phyloP scores from a whole-genome alignment of 2,888 invertebrate species.

The Drosophila multiciliata region DNA sequence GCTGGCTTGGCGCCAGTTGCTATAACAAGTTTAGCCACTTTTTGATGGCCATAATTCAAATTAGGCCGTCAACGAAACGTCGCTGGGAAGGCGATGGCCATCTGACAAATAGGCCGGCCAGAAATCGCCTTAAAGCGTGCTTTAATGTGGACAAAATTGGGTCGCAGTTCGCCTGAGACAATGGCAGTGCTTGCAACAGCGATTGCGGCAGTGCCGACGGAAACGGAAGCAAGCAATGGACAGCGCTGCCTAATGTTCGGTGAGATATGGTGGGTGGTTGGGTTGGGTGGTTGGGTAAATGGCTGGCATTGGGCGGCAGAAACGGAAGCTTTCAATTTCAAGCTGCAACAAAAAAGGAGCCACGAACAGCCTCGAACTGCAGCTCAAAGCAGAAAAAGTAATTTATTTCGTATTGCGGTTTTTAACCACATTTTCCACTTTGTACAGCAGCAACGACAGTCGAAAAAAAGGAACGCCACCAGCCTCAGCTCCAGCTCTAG shows the following conservation, averaged over 20 bases:
- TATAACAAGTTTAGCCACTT: constrained; percentile 72
- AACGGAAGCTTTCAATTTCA: constrained; percentile 80
- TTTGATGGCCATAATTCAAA: constrained; percentile 77
- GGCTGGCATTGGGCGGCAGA: constrained; percentile 52
- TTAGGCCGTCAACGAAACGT: constrained; percentile 51
- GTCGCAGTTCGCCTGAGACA: constrained; percentile 47
- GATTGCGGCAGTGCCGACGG: constrained; percentile 42
- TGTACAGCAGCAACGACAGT: constrained; percentile 77
- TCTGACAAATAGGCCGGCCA: constrained; percentile 67
- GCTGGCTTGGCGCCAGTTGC: constrained; percentile 62
- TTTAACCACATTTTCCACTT: constrained; percentile 80
- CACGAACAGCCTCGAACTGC: constrained; percentile 63
- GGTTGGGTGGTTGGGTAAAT: constrained; percentile 56
- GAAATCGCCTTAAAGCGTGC: constrained; percentile 61
- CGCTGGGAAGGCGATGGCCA: constrained; percentile 18
- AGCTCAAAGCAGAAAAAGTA: constrained; percentile 79
- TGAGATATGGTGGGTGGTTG: constrained; percentile 26
- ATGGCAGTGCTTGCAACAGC: constrained; percentile 29
- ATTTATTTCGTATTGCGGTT: constrained; percentile 80
- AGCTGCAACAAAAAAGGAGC: constrained; percentile 66
- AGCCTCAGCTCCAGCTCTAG: constrained; percentile 28
- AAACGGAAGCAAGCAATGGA: constrained; percentile 76
- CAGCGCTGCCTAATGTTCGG: constrained; percentile 71
- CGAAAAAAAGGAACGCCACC: constrained; percentile 52
- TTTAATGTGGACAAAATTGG: constrained; percentile 62